Evolutionary conservation across 2,797 vertebrate genomes (phyloP).

Genomic region (Pitangus sulphuratus): DNA sequence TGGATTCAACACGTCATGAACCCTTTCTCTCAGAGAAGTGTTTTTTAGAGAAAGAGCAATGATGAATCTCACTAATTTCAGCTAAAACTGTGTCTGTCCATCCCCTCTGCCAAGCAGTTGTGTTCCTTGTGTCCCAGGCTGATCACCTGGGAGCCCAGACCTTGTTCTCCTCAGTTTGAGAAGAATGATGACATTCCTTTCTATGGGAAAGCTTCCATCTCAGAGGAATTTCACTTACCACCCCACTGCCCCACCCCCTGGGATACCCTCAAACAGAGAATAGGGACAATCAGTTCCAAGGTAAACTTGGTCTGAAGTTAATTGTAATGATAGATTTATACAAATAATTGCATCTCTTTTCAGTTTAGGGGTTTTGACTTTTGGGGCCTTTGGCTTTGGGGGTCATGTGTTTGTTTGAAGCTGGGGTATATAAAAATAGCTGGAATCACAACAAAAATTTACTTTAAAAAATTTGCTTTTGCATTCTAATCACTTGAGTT

Average conservation of each 20-base stretch:
- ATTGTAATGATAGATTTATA: background rate
- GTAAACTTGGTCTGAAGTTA: background rate
- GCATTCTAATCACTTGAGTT: background rate
- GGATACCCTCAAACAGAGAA: background rate
- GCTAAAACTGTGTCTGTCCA: background rate
- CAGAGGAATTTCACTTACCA: background rate
- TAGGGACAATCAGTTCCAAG: background rate
- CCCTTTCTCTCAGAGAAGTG: background rate
- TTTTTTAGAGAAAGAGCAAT: background rate
- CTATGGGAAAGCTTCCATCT: background rate
- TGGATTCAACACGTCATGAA: background rate
- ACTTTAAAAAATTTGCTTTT: background rate
- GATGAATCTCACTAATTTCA: background rate
- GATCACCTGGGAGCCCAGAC: background rate
- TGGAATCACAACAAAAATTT: background rate
- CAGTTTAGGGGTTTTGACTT: background rate
- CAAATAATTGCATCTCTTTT: background rate
- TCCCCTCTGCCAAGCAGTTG: background rate
- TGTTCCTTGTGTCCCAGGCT: background rate
- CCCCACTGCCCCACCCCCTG: rapidly evolving
- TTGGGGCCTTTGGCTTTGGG: background rate
- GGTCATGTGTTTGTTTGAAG: background rate
- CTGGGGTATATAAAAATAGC: background rate
- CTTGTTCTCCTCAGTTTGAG: background rate
- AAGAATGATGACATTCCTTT: background rate